These are phyloP conservation scores for Protobothrops flavoviridis DNA, from an alignment of 2,113 vertebrate genomes.

Conservation along the genomic window DNA sequence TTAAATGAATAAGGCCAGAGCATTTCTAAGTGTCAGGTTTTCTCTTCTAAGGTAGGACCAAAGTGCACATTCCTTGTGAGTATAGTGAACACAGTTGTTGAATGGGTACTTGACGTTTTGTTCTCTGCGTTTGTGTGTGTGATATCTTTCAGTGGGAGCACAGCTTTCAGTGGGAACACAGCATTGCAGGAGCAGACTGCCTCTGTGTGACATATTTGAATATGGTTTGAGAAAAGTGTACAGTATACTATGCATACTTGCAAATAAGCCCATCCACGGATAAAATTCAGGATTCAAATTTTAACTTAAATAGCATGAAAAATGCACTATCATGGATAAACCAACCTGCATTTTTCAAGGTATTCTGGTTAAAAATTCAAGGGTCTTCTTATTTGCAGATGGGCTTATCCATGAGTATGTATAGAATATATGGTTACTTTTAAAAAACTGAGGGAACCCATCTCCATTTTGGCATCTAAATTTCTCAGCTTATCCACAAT, in stretches of 20 bases:
- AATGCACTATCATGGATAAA: neutral
- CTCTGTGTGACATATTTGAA: neutral
- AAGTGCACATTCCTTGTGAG: neutral
- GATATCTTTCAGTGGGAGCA: neutral
- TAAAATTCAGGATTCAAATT: neutral
- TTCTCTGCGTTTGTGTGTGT: too few species aligned
- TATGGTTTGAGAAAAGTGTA: neutral
- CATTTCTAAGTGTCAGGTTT: neutral
- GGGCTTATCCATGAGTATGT: neutral
- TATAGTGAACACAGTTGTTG: neutral
- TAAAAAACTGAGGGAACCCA: neutral
- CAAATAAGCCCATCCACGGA: neutral
- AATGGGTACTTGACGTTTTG: neutral
- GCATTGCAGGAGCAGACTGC: neutral
- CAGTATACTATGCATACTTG: neutral
- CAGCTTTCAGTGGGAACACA: neutral
- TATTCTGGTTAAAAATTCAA: neutral
- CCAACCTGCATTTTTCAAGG: neutral
- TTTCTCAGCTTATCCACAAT: neutral
- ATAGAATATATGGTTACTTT: neutral
- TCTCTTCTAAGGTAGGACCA: neutral
- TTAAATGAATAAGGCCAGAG: neutral
- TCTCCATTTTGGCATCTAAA: neutral
- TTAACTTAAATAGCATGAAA: neutral
- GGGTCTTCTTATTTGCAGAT: neutral